Evolutionary conservation across 2,113 vertebrate species (phyloP).

Genomic region (Larimichthys polyactis): DNA sequence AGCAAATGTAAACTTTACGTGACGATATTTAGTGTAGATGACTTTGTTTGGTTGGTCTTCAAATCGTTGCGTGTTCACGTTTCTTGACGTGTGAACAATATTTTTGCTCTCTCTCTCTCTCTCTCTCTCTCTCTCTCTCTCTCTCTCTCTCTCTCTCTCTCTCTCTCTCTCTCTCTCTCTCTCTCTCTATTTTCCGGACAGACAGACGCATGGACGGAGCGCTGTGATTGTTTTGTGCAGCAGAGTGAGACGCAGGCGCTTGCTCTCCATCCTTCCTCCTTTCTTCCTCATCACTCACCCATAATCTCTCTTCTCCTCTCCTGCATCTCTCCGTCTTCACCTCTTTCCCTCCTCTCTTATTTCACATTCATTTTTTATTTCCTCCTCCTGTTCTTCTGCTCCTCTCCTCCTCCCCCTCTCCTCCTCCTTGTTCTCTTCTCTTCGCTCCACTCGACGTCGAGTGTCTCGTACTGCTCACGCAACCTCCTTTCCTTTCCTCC

Average conservation of each 20-base stretch:
- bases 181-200: slow-evolving; percentile 4
- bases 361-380: background rate
- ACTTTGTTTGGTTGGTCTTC: too few relatives aligned
- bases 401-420: background rate
- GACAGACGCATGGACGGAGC: slow-evolving; percentile 11
- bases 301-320: background rate
- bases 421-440: background rate
- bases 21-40: too few relatives aligned
- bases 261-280: slow-evolving; percentile 1
- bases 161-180: slow-evolving; percentile 15
- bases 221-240: slow-evolving; percentile 68
- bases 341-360: background rate
- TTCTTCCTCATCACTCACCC: slow-evolving; percentile 7
- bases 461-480: slow-evolving; percentile 1
- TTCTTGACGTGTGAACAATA: too few relatives aligned
- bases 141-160: background rate
- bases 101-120: too few relatives aligned
- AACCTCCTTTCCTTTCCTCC: background rate
- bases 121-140: too few relatives aligned
- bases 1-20: too few relatives aligned
- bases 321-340: background rate
- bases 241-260: slow-evolving; percentile 54
- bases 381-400: background rate
- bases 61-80: too few relatives aligned
- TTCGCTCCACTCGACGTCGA: background rate